Evolutionary conservation across 2,113 vertebrate genomes (phyloP).

Genomic region (Pseudonaja textilis): DNA sequence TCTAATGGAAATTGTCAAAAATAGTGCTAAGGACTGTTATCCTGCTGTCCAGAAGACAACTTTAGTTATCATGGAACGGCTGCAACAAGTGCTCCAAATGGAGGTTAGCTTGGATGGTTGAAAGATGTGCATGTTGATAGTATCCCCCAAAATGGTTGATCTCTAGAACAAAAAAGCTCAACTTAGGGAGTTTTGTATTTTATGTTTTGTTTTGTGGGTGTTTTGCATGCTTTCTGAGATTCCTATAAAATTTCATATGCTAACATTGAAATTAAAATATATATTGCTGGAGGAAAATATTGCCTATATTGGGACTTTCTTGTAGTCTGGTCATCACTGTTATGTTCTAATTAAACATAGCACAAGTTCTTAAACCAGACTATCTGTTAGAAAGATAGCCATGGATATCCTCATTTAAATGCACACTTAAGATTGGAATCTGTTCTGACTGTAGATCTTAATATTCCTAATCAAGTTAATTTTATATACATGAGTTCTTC

Average conservation of each 20-base stretch:
- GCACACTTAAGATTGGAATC: not conserved
- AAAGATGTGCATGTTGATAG: not conserved
- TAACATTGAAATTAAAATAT: not conserved
- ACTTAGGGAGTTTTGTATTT: too few relatives aligned
- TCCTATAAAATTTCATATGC: not conserved
- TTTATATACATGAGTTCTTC: not conserved
- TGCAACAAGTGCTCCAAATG: conserved; percentile 99
- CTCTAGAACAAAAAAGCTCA: not conserved
- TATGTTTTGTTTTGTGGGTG: too few relatives aligned
- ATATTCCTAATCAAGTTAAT: not conserved
- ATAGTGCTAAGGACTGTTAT: conserved; percentile 98
- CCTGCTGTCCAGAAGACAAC: conserved; percentile 98
- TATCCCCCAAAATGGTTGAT: not conserved
- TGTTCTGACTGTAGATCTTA: not conserved
- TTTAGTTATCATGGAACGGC: conserved; percentile 95
- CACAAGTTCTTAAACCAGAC: not conserved
- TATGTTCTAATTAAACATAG: not conserved
- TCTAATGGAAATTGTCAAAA: conserved; percentile 99
- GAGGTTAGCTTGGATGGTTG: conserved; percentile 74
- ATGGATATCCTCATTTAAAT: not conserved
- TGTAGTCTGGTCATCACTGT: not conserved
- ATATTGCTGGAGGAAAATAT: too few relatives aligned
- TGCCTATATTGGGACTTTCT: not conserved
- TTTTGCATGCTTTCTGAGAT: not conserved
- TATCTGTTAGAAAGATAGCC: not conserved